phyloP scores from a whole-genome alignment of 2,888 invertebrate genomes.

The Oxystoma pomonae region DNA sequence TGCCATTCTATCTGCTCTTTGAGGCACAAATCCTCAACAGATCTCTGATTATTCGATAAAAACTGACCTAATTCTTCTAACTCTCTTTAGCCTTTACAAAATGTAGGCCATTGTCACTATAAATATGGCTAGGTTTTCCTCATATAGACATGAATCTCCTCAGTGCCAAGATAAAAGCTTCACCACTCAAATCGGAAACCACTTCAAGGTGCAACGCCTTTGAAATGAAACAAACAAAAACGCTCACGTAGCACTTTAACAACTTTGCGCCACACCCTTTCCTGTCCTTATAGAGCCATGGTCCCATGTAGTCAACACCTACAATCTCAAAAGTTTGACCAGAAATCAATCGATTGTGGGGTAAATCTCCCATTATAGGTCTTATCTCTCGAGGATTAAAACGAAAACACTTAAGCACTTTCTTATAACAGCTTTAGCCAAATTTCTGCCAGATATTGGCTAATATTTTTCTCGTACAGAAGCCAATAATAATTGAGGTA shows the following conservation, averaged over 20 bases:
- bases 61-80: not conserved
- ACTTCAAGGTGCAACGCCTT: not conserved
- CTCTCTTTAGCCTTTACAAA: not conserved
- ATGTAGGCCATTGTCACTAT: not conserved
- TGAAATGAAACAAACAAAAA: not conserved
- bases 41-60: not conserved
- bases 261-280: not conserved
- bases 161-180: not conserved
- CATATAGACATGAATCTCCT: not conserved
- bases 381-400: not conserved
- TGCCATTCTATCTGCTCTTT: not conserved
- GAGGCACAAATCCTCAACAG: not conserved
- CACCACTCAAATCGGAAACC: not conserved
- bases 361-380: not conserved
- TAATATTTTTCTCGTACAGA: conserved; percentile 1
- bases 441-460: conserved; percentile 3
- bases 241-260: not conserved
- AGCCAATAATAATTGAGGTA: not conserved
- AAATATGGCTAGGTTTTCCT: not conserved
- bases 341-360: not conserved
- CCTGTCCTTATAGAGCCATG: not conserved
- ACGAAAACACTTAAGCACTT: not conserved
- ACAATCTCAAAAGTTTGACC: not conserved
- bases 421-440: not conserved
- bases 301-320: not conserved